Evolutionary conservation across 2,113 vertebrate genomes (phyloP).

Genomic region (Picathartes gymnocephalus): DNA sequence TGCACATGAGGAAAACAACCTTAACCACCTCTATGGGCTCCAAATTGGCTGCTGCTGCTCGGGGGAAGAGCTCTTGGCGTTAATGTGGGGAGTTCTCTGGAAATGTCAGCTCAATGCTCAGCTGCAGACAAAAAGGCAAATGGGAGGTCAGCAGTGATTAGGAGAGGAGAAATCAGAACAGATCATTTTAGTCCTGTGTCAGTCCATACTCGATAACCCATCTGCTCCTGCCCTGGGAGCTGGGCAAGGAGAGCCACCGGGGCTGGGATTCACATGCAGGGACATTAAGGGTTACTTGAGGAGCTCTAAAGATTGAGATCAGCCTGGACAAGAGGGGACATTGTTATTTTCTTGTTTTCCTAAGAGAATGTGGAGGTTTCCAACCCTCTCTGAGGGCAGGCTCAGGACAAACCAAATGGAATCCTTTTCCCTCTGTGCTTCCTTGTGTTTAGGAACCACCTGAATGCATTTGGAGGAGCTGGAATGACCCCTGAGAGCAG

Average conservation of each 20-base stretch:
- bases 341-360: background rate
- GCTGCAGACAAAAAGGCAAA: constrained; percentile 19
- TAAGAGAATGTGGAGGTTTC: background rate
- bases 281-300: accelerated
- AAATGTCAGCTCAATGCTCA: constrained; percentile 35
- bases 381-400: background rate
- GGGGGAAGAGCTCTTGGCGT: background rate
- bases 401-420: background rate
- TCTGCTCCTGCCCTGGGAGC: background rate
- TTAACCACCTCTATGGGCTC: background rate
- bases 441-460: background rate
- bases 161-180: constrained; percentile 13
- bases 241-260: background rate
- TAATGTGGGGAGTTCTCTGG: background rate
- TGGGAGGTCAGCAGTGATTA: background rate
- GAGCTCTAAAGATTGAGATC: background rate
- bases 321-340: background rate
- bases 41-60: background rate
- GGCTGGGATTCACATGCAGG: accelerated
- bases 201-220: accelerated
- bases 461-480: background rate
- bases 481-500: background rate
- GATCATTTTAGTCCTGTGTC: background rate
- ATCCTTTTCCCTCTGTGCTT: background rate
- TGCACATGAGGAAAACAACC: constrained; percentile 7